These are phyloP conservation scores for Conus betulinus DNA, from an alignment of 1,140 invertebrate species.

Conservation along the genomic window DNA sequence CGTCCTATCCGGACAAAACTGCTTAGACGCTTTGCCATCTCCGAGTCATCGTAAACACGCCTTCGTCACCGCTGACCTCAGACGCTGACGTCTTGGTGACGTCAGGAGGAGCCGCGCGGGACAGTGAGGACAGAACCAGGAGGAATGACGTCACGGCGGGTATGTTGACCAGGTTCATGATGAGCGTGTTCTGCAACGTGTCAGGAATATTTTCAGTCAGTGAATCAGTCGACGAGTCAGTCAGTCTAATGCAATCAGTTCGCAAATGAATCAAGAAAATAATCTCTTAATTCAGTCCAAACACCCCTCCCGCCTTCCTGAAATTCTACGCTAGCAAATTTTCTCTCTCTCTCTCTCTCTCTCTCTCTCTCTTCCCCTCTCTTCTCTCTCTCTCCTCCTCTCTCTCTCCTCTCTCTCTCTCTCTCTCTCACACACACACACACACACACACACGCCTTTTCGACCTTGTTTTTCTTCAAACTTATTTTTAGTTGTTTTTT, in stretches of 20 bases:
- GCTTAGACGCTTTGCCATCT: slow-evolving; percentile 30
- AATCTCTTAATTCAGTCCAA: not conserved
- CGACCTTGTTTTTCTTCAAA: too few species aligned
- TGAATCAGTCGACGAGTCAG: not conserved
- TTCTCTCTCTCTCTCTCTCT: slow-evolving; percentile 19
- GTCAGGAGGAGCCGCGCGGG: not conserved
- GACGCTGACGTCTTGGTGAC: not conserved
- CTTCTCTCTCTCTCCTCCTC: slow-evolving; percentile 36
- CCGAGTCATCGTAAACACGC: slow-evolving; percentile 2
- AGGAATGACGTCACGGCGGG: slow-evolving; percentile 14
- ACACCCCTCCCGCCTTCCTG: not conserved
- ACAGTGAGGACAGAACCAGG: not conserved
- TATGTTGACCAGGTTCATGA: not conserved
- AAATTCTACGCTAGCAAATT: not conserved
- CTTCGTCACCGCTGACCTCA: not conserved
- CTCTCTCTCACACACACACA: too few species aligned
- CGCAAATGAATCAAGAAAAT: not conserved
- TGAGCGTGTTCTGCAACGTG: not conserved
- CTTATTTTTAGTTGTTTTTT: too few species aligned
- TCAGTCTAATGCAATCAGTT: not conserved
- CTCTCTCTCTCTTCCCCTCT: slow-evolving; percentile 38
- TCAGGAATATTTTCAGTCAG: not conserved
- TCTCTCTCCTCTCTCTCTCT: slow-evolving; percentile 25
- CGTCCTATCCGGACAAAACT: slow-evolving; percentile 44
- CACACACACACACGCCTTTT: too few species aligned